Conservation (phyloP, 2,888 invertebrate genomes). For the Lasius fuliginosus region DNA sequence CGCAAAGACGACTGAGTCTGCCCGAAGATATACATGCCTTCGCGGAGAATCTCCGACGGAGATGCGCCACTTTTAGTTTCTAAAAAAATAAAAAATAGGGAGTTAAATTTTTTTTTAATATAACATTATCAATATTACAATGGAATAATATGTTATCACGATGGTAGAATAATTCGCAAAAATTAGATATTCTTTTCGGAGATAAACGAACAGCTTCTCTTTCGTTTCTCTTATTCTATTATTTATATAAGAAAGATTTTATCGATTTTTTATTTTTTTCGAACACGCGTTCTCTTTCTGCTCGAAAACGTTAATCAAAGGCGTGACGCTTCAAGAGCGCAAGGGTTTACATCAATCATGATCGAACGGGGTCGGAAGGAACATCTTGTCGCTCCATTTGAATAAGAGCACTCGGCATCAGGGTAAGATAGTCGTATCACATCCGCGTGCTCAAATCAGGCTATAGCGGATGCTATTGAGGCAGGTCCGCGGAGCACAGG, state of each 20-base stretch:
- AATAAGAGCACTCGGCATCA: constrained; percentile 53
- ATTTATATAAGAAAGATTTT: not conserved
- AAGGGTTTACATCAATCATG: constrained; percentile 23
- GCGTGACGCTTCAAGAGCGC: constrained; percentile 2
- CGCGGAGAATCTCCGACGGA: too few relatives aligned
- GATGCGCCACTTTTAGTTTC: not conserved
- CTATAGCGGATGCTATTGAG: constrained; percentile 50
- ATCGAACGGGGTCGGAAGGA: constrained; percentile 47
- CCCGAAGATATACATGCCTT: not conserved
- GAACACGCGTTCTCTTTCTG: not conserved
- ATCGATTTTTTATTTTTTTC: not conserved
- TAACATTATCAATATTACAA: not conserved
- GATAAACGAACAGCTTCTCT: not conserved
- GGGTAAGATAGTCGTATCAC: constrained; percentile 53
- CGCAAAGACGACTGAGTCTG: not conserved
- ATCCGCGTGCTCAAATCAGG: constrained; percentile 50
- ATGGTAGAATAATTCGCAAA: not conserved
- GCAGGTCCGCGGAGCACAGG: constrained; percentile 40
- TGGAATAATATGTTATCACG: not conserved
- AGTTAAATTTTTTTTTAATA: not conserved
- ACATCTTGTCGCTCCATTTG: constrained; percentile 47
- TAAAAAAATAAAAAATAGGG: not conserved
- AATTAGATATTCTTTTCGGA: not conserved
- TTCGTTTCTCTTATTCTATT: not conserved
- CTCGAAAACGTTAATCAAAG: constrained; percentile 24